Conservation (phyloP, 2,888 invertebrate genomes). For the Andrena fulva region DNA sequence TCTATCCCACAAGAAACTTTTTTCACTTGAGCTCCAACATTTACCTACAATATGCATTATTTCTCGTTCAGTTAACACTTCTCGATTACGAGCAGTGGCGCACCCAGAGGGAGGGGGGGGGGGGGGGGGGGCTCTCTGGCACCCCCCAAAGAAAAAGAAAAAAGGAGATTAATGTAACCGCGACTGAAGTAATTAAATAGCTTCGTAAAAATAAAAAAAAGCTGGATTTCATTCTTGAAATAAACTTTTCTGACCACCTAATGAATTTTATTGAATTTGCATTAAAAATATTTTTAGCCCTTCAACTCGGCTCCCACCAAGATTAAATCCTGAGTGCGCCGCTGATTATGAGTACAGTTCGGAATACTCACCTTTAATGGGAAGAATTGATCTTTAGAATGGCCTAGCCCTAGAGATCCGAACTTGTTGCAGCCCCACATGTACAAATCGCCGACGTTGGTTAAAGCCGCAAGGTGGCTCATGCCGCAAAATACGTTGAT, state of each 20-base stretch:
- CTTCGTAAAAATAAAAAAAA: too few species aligned
- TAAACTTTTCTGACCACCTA: too few species aligned
- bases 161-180: too few species aligned
- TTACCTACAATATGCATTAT: conserved; percentile 84
- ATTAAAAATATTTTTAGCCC: too few species aligned
- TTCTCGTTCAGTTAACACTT: background rate
- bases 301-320: too few species aligned
- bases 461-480: conserved; percentile 92
- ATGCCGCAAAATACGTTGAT: conserved; percentile 90
- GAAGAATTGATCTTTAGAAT: conserved; percentile 93
- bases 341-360: background rate
- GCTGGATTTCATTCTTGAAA: too few species aligned
- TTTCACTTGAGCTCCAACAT: conserved; percentile 91
- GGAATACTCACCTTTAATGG: conserved; percentile 89
- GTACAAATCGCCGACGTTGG: conserved; percentile 93
- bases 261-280: too few species aligned
- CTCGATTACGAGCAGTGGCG: background rate
- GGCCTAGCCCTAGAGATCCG: conserved; percentile 94
- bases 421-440: conserved; percentile 96
- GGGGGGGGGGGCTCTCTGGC: too few species aligned
- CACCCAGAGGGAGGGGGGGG: too few species aligned
- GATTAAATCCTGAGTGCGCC: too few species aligned
- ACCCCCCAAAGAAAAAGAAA: too few species aligned
- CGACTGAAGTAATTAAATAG: too few species aligned
- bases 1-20: conserved; percentile 94